Evolutionary conservation across 2,113 vertebrate genomes (phyloP).

Genomic region (Balaeniceps rex): DNA sequence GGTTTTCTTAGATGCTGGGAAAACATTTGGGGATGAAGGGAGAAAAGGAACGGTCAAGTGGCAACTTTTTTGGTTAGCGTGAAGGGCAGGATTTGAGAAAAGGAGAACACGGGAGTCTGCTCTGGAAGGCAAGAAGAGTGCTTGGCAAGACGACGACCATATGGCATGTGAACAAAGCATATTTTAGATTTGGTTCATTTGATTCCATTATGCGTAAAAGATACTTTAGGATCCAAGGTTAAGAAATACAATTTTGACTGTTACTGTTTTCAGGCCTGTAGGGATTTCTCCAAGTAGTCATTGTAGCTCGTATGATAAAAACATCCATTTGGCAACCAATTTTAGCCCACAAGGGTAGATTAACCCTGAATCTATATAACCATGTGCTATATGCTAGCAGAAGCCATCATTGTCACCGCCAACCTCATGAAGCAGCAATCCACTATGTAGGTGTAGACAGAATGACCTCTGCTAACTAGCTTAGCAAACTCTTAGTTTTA

Average conservation of each 20-base stretch:
- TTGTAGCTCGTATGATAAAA: not conserved
- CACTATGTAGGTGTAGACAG: not conserved
- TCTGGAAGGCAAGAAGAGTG: not conserved
- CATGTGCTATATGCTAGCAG: not conserved
- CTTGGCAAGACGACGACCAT: not conserved
- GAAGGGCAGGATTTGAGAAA: not conserved
- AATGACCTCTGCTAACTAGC: not conserved
- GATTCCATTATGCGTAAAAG: slow-evolving; percentile 36
- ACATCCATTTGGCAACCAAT: not conserved
- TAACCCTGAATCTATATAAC: not conserved
- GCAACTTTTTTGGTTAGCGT: not conserved
- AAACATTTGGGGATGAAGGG: not conserved
- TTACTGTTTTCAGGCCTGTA: slow-evolving; percentile 26
- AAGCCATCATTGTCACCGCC: not conserved
- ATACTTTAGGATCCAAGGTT: not conserved
- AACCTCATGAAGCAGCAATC: not conserved
- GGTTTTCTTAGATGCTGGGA: not conserved
- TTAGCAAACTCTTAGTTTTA: not conserved
- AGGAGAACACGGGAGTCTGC: not conserved
- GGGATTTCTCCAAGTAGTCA: slow-evolving; percentile 1
- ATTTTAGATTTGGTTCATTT: slow-evolving; percentile 32
- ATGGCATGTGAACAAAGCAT: slow-evolving; percentile 35
- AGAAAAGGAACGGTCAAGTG: not conserved
- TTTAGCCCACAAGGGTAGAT: not conserved
- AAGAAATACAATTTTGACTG: slow-evolving; percentile 14